Evolutionary conservation across 2,113 vertebrate species (phyloP).

Genomic region (Haplochromis burtoni): DNA sequence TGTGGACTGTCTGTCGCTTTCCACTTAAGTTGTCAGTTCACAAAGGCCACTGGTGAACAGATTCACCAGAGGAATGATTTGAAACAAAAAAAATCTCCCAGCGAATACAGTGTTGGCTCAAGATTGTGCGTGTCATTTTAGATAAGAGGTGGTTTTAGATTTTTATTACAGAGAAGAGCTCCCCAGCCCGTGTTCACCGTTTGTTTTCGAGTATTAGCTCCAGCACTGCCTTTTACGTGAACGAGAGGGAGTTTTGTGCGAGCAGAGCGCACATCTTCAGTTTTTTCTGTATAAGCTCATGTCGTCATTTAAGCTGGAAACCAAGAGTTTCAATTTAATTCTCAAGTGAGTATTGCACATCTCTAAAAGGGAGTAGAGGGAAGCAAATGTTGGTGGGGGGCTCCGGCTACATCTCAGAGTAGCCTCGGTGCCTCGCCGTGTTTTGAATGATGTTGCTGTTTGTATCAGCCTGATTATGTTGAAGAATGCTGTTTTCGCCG

Average conservation of each 20-base stretch:
- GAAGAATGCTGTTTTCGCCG: background rate
- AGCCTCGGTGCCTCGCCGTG: background rate
- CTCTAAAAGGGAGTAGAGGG: slow-evolving; percentile 21
- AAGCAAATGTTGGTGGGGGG: background rate
- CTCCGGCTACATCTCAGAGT: background rate
- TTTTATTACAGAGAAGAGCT: slow-evolving; percentile 1
- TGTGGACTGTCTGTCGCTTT: slow-evolving; percentile 10
- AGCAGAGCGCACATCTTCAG: slow-evolving; percentile 12
- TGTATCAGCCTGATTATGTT: slow-evolving; percentile 21
- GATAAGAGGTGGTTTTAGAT: slow-evolving; percentile 45
- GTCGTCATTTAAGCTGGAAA: slow-evolving; percentile 33
- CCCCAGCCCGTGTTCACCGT: slow-evolving; percentile 6
- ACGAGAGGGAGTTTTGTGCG: background rate
- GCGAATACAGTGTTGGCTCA: background rate
- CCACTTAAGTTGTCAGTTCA: background rate
- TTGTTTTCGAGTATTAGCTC: slow-evolving; percentile 12
- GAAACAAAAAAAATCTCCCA: background rate
- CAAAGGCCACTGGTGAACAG: background rate
- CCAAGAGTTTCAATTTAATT: slow-evolving; percentile 27
- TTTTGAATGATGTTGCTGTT: slow-evolving; percentile 8
- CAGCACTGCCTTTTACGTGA: slow-evolving; percentile 24
- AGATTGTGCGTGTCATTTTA: slow-evolving; percentile 42
- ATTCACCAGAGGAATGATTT: background rate
- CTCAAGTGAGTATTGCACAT: slow-evolving; percentile 42
- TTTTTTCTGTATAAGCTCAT: slow-evolving; percentile 34